phyloP scores from a whole-genome alignment of 2,113 vertebrate species.

The Mungos mungo region DNA sequence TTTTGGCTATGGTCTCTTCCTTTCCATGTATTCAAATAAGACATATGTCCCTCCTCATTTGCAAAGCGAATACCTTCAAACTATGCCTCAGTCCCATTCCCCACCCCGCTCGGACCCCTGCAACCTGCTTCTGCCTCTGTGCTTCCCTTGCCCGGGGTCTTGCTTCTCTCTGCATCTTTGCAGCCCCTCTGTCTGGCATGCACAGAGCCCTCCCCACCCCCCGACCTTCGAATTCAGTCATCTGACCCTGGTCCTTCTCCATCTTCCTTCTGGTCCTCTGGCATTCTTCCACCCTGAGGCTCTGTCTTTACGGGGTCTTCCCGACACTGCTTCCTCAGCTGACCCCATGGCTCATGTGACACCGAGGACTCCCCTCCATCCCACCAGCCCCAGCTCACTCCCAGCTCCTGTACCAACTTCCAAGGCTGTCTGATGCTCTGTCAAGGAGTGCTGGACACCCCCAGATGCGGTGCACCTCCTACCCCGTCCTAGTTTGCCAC shows the following conservation, averaged over 20 bases:
- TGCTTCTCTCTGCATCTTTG: not conserved
- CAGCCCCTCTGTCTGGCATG: not conserved
- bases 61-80: slow-evolving; percentile 49
- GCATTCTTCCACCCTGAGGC: not conserved
- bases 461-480: not conserved
- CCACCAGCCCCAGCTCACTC: not conserved
- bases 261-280: not conserved
- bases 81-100: not conserved
- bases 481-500: rapidly evolving
- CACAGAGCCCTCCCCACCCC: too few species aligned
- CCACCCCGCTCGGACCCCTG: rapidly evolving
- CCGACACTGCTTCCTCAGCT: not conserved
- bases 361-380: not conserved
- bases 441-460: rapidly evolving
- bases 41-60: slow-evolving; percentile 65
- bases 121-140: not conserved
- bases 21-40: slow-evolving; percentile 64
- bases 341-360: rapidly evolving
- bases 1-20: slow-evolving; percentile 20
- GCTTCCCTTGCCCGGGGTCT: not conserved
- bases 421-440: not conserved
- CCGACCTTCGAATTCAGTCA: not conserved
- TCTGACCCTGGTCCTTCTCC: too few species aligned
- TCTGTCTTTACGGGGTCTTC: not conserved
- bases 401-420: not conserved